Evolutionary conservation across 2,113 vertebrate genomes (phyloP), one percentile per base, ranked within the genome.

Genomic region (Sprattus sprattus): DNA sequence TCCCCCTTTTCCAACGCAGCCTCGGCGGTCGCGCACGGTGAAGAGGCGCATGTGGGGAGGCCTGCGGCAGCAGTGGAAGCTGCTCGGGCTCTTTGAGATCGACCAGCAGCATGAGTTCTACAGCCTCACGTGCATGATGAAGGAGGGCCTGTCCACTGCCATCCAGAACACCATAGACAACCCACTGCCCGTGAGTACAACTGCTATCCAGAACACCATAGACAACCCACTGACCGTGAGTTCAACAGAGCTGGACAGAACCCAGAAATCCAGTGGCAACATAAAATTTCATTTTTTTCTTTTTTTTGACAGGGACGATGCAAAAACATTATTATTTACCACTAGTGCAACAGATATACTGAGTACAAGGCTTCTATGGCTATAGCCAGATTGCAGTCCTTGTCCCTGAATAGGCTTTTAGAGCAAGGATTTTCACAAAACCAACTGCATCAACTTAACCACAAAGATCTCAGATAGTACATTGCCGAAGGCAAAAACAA

Each of bases 71-170:
- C 95, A 95, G 85, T 97, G 96, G 94, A 95, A 94, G 20, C 93
- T 96, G n/a, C 87, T 97, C 25, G 97, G 97, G 18, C 89, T 98
- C 85, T 97, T 98, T 90, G 96, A 97, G 92, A 96, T 98, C 0
- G 92, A 95, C 81, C 90, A 92, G 2, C 92, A 95, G 25, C 97
- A 98, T 0, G 95, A 97, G 88, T 95, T 96, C 85, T 96, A 96
- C 86, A 28, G 54, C 22, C 89, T 97, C 83, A 96, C 95, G 0
- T 95, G 95, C 81, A 96, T 97, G 95, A 96, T 98, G 92, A 97
- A 97, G 91, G 92, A 95, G 47, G 97, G 97, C 4, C 90, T 98
- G 80, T 91, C 91, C 57, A 92, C 94, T 4, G 96, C 97, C 60
- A 92, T 95, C n/a, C 95, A 96, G 85, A 93, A 88, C 82, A 93